Evolutionary conservation across 2,113 vertebrate species (phyloP).

Genomic region (Calidris pugnax): DNA sequence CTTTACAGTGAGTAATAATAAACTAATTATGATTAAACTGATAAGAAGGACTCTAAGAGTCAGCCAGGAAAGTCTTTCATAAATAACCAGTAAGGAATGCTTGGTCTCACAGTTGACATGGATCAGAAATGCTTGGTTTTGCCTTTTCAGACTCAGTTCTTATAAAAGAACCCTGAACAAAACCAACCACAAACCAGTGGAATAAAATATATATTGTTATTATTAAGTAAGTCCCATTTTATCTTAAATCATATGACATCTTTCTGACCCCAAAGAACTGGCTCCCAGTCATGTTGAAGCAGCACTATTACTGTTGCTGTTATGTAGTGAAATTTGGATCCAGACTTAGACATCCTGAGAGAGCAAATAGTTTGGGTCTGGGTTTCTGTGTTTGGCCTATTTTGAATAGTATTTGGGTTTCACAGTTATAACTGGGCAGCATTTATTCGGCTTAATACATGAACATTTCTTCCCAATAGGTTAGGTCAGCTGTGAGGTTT

Average conservation of each 20-base stretch:
- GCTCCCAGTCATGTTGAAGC: neutral
- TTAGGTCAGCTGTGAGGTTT: conserved; percentile 64
- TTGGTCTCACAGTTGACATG: conserved; percentile 19
- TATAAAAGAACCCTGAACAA: neutral
- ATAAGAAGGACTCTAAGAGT: conserved; percentile 56
- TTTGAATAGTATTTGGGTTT: conserved; percentile 23
- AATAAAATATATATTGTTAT: neutral
- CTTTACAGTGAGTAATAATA: conserved; percentile 66
- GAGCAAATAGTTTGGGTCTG: neutral
- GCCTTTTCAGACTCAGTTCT: neutral
- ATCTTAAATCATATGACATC: neutral
- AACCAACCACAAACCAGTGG: neutral
- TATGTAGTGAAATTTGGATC: neutral
- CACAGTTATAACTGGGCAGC: neutral
- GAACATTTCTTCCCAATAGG: conserved; percentile 51
- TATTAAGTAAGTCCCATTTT: neutral
- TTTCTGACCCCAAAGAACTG: neutral
- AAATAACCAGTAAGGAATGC: conserved; percentile 50
- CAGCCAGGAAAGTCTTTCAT: conserved; percentile 41
- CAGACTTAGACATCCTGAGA: neutral
- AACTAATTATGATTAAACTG: conserved; percentile 61
- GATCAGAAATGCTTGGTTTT: neutral
- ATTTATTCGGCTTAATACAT: conserved; percentile 3
- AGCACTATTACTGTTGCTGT: neutral
- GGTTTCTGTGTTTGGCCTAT: neutral